Evolutionary conservation across 2,113 vertebrate species (phyloP).

Genomic region (Tenebrosternarchus preto): DNA sequence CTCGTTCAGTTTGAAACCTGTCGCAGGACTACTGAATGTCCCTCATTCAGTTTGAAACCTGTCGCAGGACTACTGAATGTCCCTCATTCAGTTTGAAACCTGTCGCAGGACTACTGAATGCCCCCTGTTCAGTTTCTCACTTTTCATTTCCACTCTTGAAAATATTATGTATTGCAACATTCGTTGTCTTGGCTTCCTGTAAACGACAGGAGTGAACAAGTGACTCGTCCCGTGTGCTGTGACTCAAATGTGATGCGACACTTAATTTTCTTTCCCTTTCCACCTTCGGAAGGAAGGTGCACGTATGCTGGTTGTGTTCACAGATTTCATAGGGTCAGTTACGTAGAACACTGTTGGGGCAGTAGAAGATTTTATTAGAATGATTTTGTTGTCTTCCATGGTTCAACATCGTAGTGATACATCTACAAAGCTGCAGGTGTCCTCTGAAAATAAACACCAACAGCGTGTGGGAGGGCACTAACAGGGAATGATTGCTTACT

Average conservation of each 20-base stretch:
- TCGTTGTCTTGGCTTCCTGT: background rate
- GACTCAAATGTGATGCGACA: conserved; percentile 2
- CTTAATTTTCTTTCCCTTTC: background rate
- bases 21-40: too few relatives aligned
- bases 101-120: background rate
- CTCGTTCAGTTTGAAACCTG: too few relatives aligned
- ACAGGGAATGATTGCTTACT: conserved; percentile 41
- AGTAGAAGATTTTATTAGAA: too few relatives aligned
- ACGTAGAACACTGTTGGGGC: background rate
- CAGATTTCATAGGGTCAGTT: too few relatives aligned
- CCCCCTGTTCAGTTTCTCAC: background rate
- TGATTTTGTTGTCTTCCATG: background rate
- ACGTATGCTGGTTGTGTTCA: background rate
- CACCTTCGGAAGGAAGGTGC: background rate
- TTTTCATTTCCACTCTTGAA: background rate
- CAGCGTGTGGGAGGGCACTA: background rate
- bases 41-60: too few relatives aligned
- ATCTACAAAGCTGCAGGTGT: background rate
- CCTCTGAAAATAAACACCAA: conserved; percentile 30
- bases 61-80: background rate
- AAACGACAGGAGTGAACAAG: background rate
- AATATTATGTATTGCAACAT: background rate
- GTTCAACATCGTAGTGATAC: background rate
- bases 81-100: too few relatives aligned
- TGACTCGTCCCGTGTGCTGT: background rate